Evolutionary conservation across 1,140 invertebrate genomes (phyloP).

Genomic region (Drosophila sp.): DNA sequence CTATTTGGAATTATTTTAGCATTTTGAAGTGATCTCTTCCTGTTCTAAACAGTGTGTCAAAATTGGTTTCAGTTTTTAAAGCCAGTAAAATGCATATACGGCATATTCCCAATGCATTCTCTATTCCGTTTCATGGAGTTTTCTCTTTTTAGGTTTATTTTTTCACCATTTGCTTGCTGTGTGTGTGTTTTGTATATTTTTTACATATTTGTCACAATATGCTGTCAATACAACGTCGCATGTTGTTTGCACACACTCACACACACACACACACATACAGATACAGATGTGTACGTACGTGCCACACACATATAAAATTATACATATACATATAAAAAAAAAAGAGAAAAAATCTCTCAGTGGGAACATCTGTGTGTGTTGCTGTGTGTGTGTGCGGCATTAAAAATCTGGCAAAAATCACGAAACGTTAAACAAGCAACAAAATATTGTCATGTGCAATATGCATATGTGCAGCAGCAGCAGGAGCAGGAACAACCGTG

Average conservation of each 20-base stretch:
- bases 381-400: conserved; percentile 57
- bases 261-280: conserved; percentile 17
- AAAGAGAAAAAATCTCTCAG: conserved; percentile 27
- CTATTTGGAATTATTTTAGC: not conserved
- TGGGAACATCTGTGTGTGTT: conserved; percentile 21
- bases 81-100: conserved; percentile 6
- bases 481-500: conserved; percentile 13
- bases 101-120: conserved; percentile 3
- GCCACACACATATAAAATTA: conserved; percentile 50
- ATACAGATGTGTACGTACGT: conserved; percentile 62
- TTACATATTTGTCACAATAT: conserved; percentile 81
- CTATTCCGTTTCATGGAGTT: conserved; percentile 16
- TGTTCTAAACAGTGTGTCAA: conserved; percentile 8
- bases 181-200: conserved; percentile 43
- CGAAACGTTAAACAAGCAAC: conserved; percentile 78
- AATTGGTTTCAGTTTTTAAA: conserved; percentile 10
- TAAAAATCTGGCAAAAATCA: conserved; percentile 81
- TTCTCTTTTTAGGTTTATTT: conserved; percentile 22
- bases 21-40: not conserved
- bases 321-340: conserved; percentile 34
- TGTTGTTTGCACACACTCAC: conserved; percentile 65
- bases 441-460: conserved; percentile 79
- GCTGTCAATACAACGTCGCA: conserved; percentile 74
- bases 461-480: conserved; percentile 31
- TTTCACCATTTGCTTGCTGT: conserved; percentile 6